Evolutionary conservation across 1,140 invertebrate genomes (phyloP).

Genomic region (Gryon sp.): DNA sequence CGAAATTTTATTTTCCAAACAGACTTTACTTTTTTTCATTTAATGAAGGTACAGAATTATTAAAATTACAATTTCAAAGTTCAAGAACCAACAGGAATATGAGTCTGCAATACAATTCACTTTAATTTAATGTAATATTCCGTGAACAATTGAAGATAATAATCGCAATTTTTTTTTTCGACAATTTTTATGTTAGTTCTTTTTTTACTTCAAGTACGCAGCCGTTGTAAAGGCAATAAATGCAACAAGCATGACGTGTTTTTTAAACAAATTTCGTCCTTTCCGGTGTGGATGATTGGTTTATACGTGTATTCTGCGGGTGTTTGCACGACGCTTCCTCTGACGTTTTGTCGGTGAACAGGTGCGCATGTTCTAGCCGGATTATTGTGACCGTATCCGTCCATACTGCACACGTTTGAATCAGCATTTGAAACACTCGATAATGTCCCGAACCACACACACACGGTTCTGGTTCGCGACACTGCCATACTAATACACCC

Average conservation of each 20-base stretch:
- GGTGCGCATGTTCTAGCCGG: constrained; percentile 17
- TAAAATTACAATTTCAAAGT: no score
- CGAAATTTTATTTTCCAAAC: no score
- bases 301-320: background rate
- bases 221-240: background rate
- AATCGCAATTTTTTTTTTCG: no score
- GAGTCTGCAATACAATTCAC: no score
- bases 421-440: background rate
- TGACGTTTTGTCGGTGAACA: constrained; percentile 11
- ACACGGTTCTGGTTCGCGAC: background rate
- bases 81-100: no score
- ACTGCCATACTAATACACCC: background rate
- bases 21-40: no score
- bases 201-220: background rate
- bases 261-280: constrained; percentile 3
- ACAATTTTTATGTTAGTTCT: background rate
- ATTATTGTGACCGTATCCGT: constrained; percentile 25
- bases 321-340: constrained; percentile 11
- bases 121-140: no score
- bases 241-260: background rate
- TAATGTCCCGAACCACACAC: background rate
- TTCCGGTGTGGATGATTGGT: constrained; percentile 14
- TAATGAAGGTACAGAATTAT: no score
- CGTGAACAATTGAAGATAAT: no score
- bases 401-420: constrained; percentile 20